phyloP scores from a whole-genome alignment of 1,140 invertebrate genomes.

The Ephestia elutella region DNA sequence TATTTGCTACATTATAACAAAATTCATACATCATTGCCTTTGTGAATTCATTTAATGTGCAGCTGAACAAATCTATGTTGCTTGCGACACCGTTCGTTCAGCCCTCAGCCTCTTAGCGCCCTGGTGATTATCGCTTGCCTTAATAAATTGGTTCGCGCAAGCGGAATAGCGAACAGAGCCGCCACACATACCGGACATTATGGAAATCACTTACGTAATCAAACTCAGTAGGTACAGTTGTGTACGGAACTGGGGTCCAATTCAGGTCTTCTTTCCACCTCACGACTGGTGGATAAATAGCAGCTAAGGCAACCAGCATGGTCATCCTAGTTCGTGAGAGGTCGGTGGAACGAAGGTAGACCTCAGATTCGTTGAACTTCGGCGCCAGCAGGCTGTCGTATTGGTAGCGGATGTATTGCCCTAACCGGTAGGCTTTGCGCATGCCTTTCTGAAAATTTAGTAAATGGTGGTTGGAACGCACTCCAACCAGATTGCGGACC shows the following conservation, averaged over 20 bases:
- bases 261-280: constrained; percentile 18
- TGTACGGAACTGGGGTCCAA: constrained; percentile 30
- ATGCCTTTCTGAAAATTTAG: background rate
- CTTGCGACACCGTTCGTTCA: too few relatives aligned
- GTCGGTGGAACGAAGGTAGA: constrained; percentile 26
- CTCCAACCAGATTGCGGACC: too few relatives aligned
- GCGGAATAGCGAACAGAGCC: too few relatives aligned
- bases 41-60: too few relatives aligned
- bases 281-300: constrained; percentile 16
- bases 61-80: too few relatives aligned
- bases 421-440: background rate
- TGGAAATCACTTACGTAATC: constrained; percentile 28
- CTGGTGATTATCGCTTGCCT: too few relatives aligned
- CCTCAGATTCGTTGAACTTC: constrained; percentile 10
- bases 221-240: constrained; percentile 25
- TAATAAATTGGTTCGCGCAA: too few relatives aligned
- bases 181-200: too few relatives aligned
- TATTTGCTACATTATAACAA: too few relatives aligned
- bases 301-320: constrained; percentile 20
- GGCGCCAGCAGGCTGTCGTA: constrained; percentile 13
- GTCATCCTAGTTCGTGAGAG: constrained; percentile 32
- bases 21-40: too few relatives aligned
- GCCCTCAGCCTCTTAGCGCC: too few relatives aligned
- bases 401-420: constrained; percentile 13
- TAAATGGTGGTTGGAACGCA: too few relatives aligned